Evolutionary conservation across 1,140 invertebrate genomes (phyloP).

Genomic region (Zaprionus tsacasi): DNA sequence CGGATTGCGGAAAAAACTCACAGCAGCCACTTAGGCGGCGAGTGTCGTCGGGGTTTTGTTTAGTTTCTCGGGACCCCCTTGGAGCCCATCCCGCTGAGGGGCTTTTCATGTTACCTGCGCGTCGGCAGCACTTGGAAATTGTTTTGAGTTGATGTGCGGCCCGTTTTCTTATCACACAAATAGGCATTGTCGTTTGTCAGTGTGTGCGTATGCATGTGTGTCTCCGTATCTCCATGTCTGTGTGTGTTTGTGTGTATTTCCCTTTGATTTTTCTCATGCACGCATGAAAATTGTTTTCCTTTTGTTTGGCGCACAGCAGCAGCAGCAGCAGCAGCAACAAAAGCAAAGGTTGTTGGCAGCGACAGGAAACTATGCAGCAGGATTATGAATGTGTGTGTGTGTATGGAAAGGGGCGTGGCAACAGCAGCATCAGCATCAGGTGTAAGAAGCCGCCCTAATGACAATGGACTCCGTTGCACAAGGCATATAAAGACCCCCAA

Average conservation of each 20-base stretch:
- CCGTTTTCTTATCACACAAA: conserved; percentile 72
- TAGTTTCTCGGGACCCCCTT: background rate
- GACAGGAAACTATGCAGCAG: conserved; percentile 69
- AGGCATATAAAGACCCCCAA: conserved; percentile 25
- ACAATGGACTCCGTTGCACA: conserved; percentile 47
- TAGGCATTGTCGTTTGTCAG: conserved; percentile 65
- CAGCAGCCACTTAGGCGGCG: conserved; percentile 68
- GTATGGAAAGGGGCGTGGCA: background rate
- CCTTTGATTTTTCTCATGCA: conserved; percentile 75
- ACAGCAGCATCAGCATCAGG: background rate
- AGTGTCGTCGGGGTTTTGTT: conserved; percentile 51
- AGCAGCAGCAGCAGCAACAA: conserved; percentile 44
- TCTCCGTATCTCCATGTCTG: conserved; percentile 6
- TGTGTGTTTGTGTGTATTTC: conserved; percentile 35
- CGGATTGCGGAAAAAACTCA: conserved; percentile 27
- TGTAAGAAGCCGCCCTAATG: conserved; percentile 49
- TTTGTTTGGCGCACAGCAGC: conserved; percentile 57
- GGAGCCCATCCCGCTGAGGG: conserved; percentile 4
- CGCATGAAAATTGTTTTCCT: conserved; percentile 80
- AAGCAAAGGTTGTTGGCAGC: conserved; percentile 65
- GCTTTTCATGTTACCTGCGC: conserved; percentile 11
- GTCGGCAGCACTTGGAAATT: conserved; percentile 63
- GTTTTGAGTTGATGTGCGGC: conserved; percentile 61
- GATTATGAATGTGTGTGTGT: conserved; percentile 58
- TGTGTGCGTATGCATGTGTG: conserved; percentile 8